Evolutionary conservation across 1,140 invertebrate genomes (phyloP), one percentile per base, ranked within the genome.

Genomic region (Micrasema longulum): DNA sequence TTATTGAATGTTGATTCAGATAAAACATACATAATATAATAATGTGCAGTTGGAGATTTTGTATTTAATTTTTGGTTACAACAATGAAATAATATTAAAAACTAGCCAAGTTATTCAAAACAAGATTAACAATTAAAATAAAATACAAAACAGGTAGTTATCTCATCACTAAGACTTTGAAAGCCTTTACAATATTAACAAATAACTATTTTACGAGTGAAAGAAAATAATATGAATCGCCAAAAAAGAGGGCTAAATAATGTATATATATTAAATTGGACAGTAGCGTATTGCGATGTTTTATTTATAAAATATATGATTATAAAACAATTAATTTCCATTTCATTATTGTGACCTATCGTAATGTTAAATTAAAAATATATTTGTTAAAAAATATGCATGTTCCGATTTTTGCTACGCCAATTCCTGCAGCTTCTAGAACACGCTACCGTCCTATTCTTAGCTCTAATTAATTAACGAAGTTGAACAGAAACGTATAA

Each of bases 131-230:
- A 52, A 20, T 60, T 69, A 20, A 48, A 60, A 69, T 60, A 64
- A 70, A 47, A 70, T 66, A 57, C 16, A 60, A 67, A 62, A 72
- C 71, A 72, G 71, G 71, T 72, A 68, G 71, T 67, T 55, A 62
- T 67, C 57, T 60, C 50, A 72, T 72, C 71, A 72, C 71, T 60
- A 60, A 68, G 71, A 72, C 71, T 67, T 72, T 62, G 50, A 23
- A 60, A 66, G 71, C 67, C 71, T 72, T 31, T 72, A 38, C 57
- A 26, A 47, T 60, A 71, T 48, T 71, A 71, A 71, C 45, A 50
- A 48, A 70, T 16, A 18, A 60, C 9, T 22, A 16, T 64, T 18
- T 20, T 64, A 64, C 45, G 43, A 23, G 22, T 41, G 18, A 41
- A 60, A 60, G 20, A 10, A 60, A 60, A 60, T 60, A 60, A 60